phyloP scores from a whole-genome alignment of 2,797 vertebrate genomes.

The Pachyuromys duprasi region DNA sequence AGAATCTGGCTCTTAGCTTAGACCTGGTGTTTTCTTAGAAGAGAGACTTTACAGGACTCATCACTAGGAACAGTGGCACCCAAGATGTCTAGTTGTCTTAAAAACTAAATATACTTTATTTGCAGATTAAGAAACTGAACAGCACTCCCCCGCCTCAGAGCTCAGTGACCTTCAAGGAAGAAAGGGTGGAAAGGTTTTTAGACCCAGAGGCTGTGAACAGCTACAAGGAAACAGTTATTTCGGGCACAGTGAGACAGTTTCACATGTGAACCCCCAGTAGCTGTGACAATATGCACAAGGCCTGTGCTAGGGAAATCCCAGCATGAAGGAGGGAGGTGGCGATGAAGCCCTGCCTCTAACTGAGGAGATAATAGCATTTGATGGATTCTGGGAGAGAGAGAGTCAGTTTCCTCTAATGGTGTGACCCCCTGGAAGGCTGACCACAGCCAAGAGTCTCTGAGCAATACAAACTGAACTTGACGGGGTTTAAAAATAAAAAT shows the following conservation, averaged over 20 bases:
- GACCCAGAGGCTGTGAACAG: background rate
- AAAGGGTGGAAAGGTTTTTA: background rate
- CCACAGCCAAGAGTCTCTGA: background rate
- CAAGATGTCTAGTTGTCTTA: slow-evolving; percentile 11
- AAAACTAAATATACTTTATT: slow-evolving; percentile 22
- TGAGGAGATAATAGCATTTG: background rate
- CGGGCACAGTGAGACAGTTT: background rate
- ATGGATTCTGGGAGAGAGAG: background rate
- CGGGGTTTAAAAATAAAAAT: background rate
- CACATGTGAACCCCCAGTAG: background rate
- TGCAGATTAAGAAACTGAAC: slow-evolving; percentile 13
- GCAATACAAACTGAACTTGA: background rate
- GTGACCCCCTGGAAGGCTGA: background rate
- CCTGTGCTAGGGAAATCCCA: background rate
- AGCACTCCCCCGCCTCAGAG: background rate
- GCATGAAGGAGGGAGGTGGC: background rate
- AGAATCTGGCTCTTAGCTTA: background rate
- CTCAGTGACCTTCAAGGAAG: background rate
- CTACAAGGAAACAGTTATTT: background rate
- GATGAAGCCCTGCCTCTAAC: background rate
- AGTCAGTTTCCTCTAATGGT: background rate
- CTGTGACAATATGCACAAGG: background rate
- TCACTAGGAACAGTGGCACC: background rate
- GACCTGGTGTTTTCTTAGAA: slow-evolving; percentile 16
- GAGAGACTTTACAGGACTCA: background rate